Base-by-base conservation (phyloP, 2,888 invertebrate species). In the Amphipyra tragopoginis region DNA sequence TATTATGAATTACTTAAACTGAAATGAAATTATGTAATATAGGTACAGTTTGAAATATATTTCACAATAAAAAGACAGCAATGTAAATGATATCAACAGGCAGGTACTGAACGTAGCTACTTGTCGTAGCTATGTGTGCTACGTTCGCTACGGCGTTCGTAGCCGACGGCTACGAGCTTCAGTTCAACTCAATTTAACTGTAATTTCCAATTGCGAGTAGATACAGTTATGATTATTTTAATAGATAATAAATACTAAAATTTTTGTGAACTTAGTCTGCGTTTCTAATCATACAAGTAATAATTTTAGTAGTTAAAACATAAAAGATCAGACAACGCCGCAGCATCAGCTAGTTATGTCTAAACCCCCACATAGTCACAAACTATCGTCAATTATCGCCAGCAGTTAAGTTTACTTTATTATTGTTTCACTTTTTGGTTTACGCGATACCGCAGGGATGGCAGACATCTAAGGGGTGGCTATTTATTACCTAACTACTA, bases 391-490 rank as follows among this genome's bases (percentile, higher is more conserved):
- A 69, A 60, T 75, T 63, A 72, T 39, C 43, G 49, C n/a, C 40
- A 36, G 49, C 59, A 52, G 48, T 70, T 70, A 65, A 73, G 52
- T 55, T 74, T 42, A 59, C 14, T 74, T 75, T 78, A 70, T 58
- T 50, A 70, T 55, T 55, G 63, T 60, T 66, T 63, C 60, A 63
- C 44, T 76, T 79, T 71, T 66, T 58, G 56, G 62, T 69, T 67
- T 69, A 69, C 49, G 61, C 51, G 57, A 40, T 48, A 48, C 49
- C 11, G 6, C 34, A 79, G 79, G 76, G 76, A 15, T 75, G 66
- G 0, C 65, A 43, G 3, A 21, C 21, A 21, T 21, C 21, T 21
- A n/a, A n/a, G n/a, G n/a, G n/a, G n/a, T n/a, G n/a, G n/a, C n/a
- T 21, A 21, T 3, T 1, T 21, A 21, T 21, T 21, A 21, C 21